A percentile compares a stretch with the other conserved stretches of the same genome.
These are phyloP conservation scores for Dryocosmus kuriphilus DNA, from an alignment of 2,888 invertebrate species.

Conservation along the genomic window DNA sequence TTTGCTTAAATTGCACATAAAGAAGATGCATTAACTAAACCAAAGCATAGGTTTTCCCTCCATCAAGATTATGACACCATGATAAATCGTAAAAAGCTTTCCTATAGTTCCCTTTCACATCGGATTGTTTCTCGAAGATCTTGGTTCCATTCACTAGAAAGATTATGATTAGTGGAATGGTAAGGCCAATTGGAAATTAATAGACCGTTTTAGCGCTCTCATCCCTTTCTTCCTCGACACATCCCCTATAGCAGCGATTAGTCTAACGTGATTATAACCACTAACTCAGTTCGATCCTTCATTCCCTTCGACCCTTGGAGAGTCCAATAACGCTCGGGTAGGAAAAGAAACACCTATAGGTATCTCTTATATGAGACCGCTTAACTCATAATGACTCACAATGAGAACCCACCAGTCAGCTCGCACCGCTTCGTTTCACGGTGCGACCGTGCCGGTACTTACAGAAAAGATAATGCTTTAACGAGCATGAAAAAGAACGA, in stretches of 20 bases:
- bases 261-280: slow-evolving; percentile 72
- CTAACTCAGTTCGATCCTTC: slow-evolving; percentile 66
- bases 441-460: slow-evolving; percentile 50
- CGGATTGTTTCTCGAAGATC: slow-evolving; percentile 3
- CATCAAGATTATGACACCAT: not conserved
- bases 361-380: slow-evolving; percentile 51
- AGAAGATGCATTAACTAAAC: not conserved
- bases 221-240: slow-evolving; percentile 62
- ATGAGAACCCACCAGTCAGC: slow-evolving; percentile 28
- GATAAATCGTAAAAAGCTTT: not conserved
- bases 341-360: slow-evolving; percentile 45
- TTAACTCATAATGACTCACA: slow-evolving; percentile 61
- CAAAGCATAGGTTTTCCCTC: not conserved
- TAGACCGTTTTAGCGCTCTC: slow-evolving; percentile 66
- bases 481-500: slow-evolving; percentile 16
- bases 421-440: slow-evolving; percentile 56
- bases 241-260: slow-evolving; percentile 69
- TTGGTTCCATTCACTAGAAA: slow-evolving; percentile 2
- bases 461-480: slow-evolving; percentile 39
- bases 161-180: slow-evolving; percentile 7
- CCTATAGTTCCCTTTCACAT: not conserved
- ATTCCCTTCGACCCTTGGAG: slow-evolving; percentile 43
- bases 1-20: not conserved
- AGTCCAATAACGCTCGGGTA: slow-evolving; percentile 53
- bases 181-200: slow-evolving; percentile 61